A percentile compares a stretch with the other conserved stretches of the same genome.
Conservation (phyloP, 2,113 vertebrate species). For the Labeo catla region DNA sequence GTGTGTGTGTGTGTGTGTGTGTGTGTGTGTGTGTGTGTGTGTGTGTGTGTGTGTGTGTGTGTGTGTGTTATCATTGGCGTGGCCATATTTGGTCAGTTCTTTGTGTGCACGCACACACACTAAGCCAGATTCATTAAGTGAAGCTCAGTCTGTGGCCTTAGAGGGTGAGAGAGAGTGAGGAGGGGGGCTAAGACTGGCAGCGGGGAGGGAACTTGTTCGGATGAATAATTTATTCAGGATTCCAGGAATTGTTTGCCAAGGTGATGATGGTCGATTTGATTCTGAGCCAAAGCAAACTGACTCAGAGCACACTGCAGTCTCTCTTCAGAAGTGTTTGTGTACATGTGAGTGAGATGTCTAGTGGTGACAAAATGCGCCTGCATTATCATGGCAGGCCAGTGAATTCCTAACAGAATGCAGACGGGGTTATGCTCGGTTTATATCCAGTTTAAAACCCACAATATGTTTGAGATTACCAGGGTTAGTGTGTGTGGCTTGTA, state of each 20-base stretch:
- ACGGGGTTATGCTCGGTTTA: not conserved
- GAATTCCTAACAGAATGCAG: constrained; percentile 17
- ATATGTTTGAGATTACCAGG: not conserved
- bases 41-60: constrained; percentile 31
- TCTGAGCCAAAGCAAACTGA: constrained; percentile 79
- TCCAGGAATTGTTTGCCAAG: constrained; percentile 83
- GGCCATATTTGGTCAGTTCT: constrained; percentile 31
- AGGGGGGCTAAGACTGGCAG: not conserved
- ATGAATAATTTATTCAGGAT: constrained; percentile 82
- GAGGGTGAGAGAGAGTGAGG: constrained; percentile 35
- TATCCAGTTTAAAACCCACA: not conserved
- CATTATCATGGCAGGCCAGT: constrained; percentile 11
- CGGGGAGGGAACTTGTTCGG: constrained; percentile 68
- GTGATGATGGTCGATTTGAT: constrained; percentile 80
- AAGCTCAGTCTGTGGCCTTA: constrained; percentile 49
- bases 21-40: constrained; percentile 26
- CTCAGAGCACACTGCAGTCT: constrained; percentile 51
- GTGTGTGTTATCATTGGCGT: constrained; percentile 28
- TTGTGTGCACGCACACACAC: constrained; percentile 44
- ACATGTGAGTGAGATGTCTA: constrained; percentile 38
- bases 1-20: constrained; percentile 40
- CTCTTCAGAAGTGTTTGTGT: constrained; percentile 37
- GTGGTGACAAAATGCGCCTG: constrained; percentile 6
- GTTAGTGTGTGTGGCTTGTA: not conserved
- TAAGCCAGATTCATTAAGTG: constrained; percentile 58